Conservation (phyloP, 2,888 invertebrate genomes). For the Malacosoma neustria region DNA sequence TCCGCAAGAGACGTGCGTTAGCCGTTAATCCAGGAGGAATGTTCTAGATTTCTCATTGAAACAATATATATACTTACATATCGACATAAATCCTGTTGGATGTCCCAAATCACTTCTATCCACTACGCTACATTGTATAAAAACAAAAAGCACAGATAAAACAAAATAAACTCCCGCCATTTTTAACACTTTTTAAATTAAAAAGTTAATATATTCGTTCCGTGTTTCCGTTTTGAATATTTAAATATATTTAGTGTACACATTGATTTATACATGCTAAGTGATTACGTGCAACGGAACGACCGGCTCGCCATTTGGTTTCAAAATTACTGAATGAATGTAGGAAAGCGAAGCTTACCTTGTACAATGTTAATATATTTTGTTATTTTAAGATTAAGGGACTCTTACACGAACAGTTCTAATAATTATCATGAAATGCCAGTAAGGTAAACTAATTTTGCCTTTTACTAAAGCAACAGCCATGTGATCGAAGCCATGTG, state of each 20-base stretch:
- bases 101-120: constrained; percentile 39
- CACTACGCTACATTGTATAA: not conserved
- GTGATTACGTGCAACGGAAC: not conserved
- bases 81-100: constrained; percentile 54
- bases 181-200: not conserved
- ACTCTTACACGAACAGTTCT: no score
- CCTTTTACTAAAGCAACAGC: no score
- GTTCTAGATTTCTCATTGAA: no score
- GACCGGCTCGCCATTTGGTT: not conserved
- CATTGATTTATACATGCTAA: not conserved
- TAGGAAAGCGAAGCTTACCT: not conserved
- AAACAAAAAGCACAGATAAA: not conserved
- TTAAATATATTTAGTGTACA: not conserved
- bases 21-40: no score
- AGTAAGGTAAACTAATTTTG: no score
- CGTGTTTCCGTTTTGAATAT: not conserved
- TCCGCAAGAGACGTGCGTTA: no score
- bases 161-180: not conserved
- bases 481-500: no score
- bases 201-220: not conserved
- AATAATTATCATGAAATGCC: no score
- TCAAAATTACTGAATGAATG: not conserved
- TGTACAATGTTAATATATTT: not conserved
- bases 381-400: not conserved
- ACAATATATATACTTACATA: constrained; percentile 57